A percentile compares a stretch with the other conserved stretches of the same genome.
These are phyloP conservation scores for Trididemnum miniatum DNA, from an alignment of 23 tunicate species.

Conservation along the genomic window DNA sequence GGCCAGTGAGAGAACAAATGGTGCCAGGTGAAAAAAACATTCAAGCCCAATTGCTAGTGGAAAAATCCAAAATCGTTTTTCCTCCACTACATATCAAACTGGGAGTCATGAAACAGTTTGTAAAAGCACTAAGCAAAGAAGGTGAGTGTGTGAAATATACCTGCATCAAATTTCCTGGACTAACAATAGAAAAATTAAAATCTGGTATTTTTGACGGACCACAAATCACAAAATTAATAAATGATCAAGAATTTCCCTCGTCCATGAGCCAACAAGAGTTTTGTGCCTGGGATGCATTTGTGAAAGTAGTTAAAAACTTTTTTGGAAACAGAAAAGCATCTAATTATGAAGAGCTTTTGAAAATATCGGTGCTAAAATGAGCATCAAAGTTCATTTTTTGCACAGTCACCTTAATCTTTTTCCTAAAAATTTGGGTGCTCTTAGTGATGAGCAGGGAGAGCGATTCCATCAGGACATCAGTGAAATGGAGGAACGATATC, in stretches of 20 bases:
- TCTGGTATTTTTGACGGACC: constrained; percentile 22
- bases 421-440: not conserved
- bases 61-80: constrained; percentile 27
- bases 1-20: constrained; percentile 24
- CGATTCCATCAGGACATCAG: too few species aligned
- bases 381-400: too few species aligned
- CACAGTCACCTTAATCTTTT: constrained; percentile 25
- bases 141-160: constrained; percentile 27
- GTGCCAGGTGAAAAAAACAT: constrained; percentile 13
- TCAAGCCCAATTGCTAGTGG: constrained; percentile 16
- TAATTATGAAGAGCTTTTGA: constrained; percentile 24
- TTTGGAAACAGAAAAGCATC: constrained; percentile 24
- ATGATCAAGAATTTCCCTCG: constrained; percentile 1
- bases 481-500: too few species aligned
- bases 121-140: constrained; percentile 25
- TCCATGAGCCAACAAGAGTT: constrained; percentile 19
- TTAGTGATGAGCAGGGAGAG: constrained; percentile 33
- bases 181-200: constrained; percentile 32
- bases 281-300: constrained; percentile 31
- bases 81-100: constrained; percentile 33
- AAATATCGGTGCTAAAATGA: constrained; percentile 17
- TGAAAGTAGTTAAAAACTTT: constrained; percentile 27
- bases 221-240: too few species aligned
- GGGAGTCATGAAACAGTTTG: too few species aligned
- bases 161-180: constrained; percentile 26